phyloP scores from a whole-genome alignment of 2,113 vertebrate species.

The Connochaetes taurinus region DNA sequence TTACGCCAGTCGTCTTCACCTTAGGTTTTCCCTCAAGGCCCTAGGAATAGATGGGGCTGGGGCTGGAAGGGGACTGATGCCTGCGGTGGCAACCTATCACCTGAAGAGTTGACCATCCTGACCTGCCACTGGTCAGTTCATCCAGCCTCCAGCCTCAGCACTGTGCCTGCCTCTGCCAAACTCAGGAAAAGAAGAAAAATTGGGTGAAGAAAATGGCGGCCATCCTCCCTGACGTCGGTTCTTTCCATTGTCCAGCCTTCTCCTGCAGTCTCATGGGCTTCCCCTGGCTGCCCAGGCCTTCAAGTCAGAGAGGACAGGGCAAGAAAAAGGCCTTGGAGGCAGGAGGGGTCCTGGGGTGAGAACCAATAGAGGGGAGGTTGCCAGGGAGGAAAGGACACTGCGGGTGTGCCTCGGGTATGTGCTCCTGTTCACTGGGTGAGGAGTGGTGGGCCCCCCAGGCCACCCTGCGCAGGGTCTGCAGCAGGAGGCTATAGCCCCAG shows the following conservation, averaged over 20 bases:
- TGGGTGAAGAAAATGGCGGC: neutral
- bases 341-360: neutral
- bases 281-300: neutral
- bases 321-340: neutral
- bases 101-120: neutral
- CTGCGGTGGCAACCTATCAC: neutral
- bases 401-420: neutral
- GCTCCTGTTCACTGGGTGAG: neutral
- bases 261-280: neutral
- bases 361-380: neutral
- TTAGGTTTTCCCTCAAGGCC: neutral
- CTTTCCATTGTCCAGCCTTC: accelerated
- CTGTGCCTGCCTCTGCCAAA: neutral
- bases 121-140: neutral
- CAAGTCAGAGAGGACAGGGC: neutral
- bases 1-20: neutral
- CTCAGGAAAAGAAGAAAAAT: neutral
- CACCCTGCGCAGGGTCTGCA: neutral
- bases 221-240: neutral
- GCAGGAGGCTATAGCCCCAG: neutral
- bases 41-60: neutral
- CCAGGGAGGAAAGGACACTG: neutral
- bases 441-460: neutral
- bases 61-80: neutral
- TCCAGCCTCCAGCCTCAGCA: neutral